Evolutionary conservation across 2,797 vertebrate species (phyloP).

Genomic region (Melanotaenia maccullochi): DNA sequence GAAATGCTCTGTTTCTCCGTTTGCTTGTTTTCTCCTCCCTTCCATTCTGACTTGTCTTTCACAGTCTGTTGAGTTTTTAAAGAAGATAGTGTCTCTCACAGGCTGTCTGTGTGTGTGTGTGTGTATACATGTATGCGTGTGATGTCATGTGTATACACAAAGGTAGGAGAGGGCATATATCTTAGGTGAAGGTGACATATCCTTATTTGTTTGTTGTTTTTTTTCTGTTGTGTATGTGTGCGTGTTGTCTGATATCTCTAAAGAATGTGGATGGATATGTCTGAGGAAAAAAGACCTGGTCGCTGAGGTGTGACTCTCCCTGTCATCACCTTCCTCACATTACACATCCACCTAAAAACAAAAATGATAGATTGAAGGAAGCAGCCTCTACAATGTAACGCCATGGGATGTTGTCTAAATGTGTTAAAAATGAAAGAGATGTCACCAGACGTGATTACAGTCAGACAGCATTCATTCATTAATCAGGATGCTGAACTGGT

Average conservation of each 20-base stretch:
- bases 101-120: constrained; percentile 24
- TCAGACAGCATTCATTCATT: too few species aligned
- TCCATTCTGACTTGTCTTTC: constrained; percentile 75
- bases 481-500: too few species aligned
- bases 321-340: constrained; percentile 53
- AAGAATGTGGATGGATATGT: constrained; percentile 65
- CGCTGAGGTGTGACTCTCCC: constrained; percentile 62
- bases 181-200: constrained; percentile 66
- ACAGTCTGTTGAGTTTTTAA: constrained; percentile 77
- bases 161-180: constrained; percentile 56
- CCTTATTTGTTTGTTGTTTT: constrained; percentile 68
- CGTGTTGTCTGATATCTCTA: constrained; percentile 69
- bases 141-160: constrained; percentile 36
- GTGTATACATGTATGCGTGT: constrained; percentile 27
- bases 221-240: constrained; percentile 52
- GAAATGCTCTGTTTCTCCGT: constrained; percentile 61
- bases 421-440: too few species aligned
- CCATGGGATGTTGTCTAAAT: not conserved
- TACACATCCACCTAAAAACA: constrained; percentile 40
- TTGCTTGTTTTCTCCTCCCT: constrained; percentile 75
- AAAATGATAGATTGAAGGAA: constrained; percentile 36
- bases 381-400: not conserved
- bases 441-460: too few species aligned
- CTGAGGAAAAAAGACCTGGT: constrained; percentile 51
- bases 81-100: constrained; percentile 70